These are phyloP conservation scores for Machimus rusticus DNA, from an alignment of 2,888 invertebrate genomes.

Conservation along the genomic window DNA sequence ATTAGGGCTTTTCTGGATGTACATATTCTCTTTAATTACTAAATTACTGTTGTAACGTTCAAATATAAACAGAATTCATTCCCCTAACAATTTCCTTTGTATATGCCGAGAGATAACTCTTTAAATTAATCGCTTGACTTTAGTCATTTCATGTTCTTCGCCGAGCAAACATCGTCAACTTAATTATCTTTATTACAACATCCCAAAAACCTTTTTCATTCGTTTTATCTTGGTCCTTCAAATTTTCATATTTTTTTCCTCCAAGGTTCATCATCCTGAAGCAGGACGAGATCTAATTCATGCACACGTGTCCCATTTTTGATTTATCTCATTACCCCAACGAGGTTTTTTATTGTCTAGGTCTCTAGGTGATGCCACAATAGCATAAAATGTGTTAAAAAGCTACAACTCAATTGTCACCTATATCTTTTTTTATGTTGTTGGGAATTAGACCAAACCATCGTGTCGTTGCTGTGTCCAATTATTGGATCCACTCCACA, in stretches of 20 bases:
- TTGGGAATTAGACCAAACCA: background rate
- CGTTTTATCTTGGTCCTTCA: background rate
- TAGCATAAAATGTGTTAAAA: background rate
- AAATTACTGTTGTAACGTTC: background rate
- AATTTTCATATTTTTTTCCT: background rate
- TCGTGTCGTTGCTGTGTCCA: background rate
- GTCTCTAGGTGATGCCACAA: background rate
- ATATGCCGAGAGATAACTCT: background rate
- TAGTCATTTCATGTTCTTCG: background rate
- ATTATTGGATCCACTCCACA: background rate
- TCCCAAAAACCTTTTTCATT: background rate
- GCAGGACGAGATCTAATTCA: background rate
- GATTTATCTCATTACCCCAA: background rate
- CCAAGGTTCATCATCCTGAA: background rate
- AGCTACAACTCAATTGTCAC: background rate
- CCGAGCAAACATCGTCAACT: background rate
- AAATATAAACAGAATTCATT: background rate
- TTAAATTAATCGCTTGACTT: background rate
- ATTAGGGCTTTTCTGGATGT: background rate
- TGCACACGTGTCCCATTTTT: background rate
- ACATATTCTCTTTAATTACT: background rate
- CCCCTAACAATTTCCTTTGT: background rate
- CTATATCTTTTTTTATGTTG: background rate
- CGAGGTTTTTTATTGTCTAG: background rate
- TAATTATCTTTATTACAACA: background rate